Conservation (phyloP, 2,797 vertebrate species). For the Cirrhinus molitorella region DNA sequence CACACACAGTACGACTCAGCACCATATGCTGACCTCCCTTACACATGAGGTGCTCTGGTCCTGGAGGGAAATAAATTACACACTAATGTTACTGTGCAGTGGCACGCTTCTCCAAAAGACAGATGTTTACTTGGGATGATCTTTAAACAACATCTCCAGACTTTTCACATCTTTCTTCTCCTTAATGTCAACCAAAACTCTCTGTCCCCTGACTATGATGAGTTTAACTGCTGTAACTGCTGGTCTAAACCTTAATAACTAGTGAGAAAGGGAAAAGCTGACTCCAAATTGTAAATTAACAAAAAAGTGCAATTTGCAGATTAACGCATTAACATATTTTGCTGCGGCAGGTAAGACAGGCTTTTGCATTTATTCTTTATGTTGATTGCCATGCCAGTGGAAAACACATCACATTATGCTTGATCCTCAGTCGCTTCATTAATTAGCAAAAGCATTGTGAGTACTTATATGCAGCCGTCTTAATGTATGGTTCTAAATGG, state of each 20-base stretch:
- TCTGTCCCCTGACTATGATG: background rate
- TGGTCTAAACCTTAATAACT: background rate
- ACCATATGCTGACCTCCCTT: slow-evolving; percentile 60
- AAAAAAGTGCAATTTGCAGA: background rate
- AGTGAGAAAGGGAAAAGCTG: background rate
- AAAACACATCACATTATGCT: slow-evolving; percentile 4
- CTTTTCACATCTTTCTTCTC: background rate
- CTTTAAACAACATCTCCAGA: slow-evolving; percentile 14
- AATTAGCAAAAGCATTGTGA: background rate
- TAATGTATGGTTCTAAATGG: background rate
- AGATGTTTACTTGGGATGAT: slow-evolving; percentile 53
- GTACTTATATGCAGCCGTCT: background rate
- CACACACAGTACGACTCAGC: slow-evolving; percentile 19
- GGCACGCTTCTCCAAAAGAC: slow-evolving; percentile 32
- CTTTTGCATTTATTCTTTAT: background rate
- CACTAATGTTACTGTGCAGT: slow-evolving; percentile 46
- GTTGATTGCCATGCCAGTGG: background rate
- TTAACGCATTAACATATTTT: background rate
- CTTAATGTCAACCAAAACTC: slow-evolving; percentile 4
- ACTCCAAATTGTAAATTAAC: background rate
- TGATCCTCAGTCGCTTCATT: background rate
- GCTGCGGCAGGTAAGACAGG: too few relatives aligned
- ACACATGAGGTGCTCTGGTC: slow-evolving; percentile 55
- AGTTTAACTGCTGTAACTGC: background rate
- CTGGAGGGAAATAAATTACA: slow-evolving; percentile 59